Evolutionary conservation across 2,888 invertebrate genomes (phyloP).

Genomic region (Cataglyphis livida): DNA sequence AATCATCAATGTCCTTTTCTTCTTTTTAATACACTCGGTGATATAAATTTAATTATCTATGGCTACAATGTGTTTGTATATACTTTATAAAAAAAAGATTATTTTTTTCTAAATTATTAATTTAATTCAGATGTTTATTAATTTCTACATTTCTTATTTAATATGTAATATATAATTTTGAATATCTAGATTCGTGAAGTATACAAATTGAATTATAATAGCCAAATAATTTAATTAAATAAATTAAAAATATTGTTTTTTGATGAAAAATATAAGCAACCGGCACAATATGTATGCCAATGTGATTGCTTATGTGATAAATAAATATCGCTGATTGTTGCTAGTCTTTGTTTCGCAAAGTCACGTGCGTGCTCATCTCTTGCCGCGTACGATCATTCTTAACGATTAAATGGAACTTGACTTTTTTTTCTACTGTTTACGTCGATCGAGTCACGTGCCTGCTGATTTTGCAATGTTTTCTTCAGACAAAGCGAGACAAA

Average conservation of each 20-base stretch:
- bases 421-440: conserved; percentile 40
- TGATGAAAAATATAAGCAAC: conserved; percentile 1
- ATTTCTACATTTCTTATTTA: background rate
- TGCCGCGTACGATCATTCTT: conserved; percentile 8
- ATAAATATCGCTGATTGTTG: conserved; percentile 1
- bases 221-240: conserved; percentile 9
- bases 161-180: background rate
- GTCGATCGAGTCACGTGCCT: conserved; percentile 58
- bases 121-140: conserved; percentile 5
- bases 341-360: conserved; percentile 27
- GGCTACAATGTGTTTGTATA: background rate
- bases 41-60: background rate
- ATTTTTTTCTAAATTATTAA: background rate
- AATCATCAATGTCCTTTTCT: background rate
- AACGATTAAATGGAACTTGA: conserved; percentile 20
- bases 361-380: conserved; percentile 23
- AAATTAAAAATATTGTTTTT: background rate
- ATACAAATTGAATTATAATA: background rate
- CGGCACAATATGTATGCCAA: background rate
- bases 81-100: background rate
- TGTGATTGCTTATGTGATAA: background rate
- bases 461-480: conserved; percentile 67
- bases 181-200: background rate
- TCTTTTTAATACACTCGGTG: background rate
- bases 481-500: conserved; percentile 66